phyloP scores from a whole-genome alignment of 2,797 vertebrate species.

The Chanos chanos region DNA sequence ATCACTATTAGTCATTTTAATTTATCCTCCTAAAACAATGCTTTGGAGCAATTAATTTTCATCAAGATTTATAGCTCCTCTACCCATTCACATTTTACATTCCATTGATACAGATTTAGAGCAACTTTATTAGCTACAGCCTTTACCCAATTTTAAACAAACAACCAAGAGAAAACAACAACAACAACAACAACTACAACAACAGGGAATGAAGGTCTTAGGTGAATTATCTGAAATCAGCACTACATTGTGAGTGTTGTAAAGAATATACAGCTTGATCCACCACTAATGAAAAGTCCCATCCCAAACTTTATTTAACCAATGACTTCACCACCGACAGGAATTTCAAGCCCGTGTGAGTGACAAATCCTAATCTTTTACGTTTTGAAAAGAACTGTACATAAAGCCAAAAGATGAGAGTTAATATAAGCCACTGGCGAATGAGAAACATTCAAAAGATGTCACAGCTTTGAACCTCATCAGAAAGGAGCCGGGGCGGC shows the following conservation, averaged over 20 bases:
- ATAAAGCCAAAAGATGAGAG: not conserved
- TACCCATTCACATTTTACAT: slow-evolving; percentile 8
- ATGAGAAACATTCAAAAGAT: slow-evolving; percentile 19
- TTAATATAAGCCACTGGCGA: not conserved
- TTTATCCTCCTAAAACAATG: slow-evolving; percentile 36
- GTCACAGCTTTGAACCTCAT: slow-evolving; percentile 20
- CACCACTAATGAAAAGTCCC: too few species aligned
- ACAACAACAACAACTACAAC: not conserved
- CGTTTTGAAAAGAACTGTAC: too few species aligned
- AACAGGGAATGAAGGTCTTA: too few species aligned
- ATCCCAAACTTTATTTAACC: too few species aligned
- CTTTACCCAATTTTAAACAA: not conserved
- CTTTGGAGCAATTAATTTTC: slow-evolving; percentile 13
- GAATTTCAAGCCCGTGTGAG: too few species aligned
- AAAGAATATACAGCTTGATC: too few species aligned
- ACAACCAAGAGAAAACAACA: not conserved
- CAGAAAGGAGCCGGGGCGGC: slow-evolving; percentile 2
- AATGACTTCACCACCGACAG: too few species aligned
- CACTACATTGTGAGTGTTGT: too few species aligned
- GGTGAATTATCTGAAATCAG: too few species aligned
- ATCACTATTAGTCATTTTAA: slow-evolving; percentile 12
- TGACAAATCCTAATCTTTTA: too few species aligned
- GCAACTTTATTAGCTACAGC: too few species aligned
- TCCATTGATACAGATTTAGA: not conserved
- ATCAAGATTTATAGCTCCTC: slow-evolving; percentile 5